Evolutionary conservation across 2,797 vertebrate genomes (phyloP), one percentile per base, ranked within the genome.

Genomic region (Salmo trutta): DNA sequence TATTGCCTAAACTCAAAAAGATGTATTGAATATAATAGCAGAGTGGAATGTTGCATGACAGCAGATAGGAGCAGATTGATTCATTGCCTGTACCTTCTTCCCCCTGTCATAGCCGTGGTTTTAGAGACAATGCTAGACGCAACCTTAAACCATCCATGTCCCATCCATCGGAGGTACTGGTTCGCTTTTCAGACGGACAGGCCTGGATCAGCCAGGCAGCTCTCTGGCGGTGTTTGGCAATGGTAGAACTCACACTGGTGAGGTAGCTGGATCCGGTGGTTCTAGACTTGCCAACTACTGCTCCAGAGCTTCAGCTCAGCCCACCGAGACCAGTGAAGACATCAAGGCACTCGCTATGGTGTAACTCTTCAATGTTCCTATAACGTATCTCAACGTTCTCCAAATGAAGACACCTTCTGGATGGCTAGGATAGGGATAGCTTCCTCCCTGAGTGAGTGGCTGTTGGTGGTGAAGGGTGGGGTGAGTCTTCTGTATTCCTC

Each of bases 161-260:
- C 2, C 27, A 29, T 73, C 52, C 52, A n/a, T 56, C 53, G 4
- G 29, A 73, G 52, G 4, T 31, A 19, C 21, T 27, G 19, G 16
- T 52, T 73, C 8, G 27, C 8, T 8, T 64, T 24, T 74, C 29
- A 15, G 75, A 70, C n/a, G 19, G 77, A 72, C n/a, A 71, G 73
- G 81, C 75, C 76, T 47, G 81, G 69, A 77, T 67, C 73, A 69
- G 80, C 80, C 72, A 76, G 51, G 80, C 82, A 77, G 93, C 94
- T 95, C 93, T 91, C 91, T 90, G 91, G 93, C 95, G 93, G 92
- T 96, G 89, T 99, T 99, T 99, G 98, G 98, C 98, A 99, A 99
- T 99, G 97, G 97, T 99, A 99, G 98, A 99, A 99, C 98, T 99
- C 98, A 99, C 98, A 98, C 98, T 99, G 98, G 97, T 98, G 96